Conservation (phyloP, 2,888 invertebrate genomes). For the Polyommatus iphigenia region DNA sequence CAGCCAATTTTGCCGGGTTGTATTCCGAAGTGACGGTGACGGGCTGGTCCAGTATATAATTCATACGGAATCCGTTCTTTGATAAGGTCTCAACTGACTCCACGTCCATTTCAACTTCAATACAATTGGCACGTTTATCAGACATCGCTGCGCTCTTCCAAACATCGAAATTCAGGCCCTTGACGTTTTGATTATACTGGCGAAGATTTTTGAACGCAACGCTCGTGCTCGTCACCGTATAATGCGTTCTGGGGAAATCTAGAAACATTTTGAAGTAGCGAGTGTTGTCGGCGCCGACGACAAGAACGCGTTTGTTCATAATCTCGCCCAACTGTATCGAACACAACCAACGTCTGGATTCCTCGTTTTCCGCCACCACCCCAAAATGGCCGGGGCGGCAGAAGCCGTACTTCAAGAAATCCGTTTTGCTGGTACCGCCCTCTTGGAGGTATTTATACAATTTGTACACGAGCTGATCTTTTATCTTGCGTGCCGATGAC, state of each 20-base stretch:
- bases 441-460: constrained; percentile 59
- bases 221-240: constrained; percentile 37
- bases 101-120: constrained; percentile 58
- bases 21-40: constrained; percentile 49
- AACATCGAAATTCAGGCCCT: constrained; percentile 57
- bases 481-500: constrained; percentile 58
- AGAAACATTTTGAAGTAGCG: constrained; percentile 55
- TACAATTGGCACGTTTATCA: constrained; percentile 29
- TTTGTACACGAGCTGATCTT: constrained; percentile 60
- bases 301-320: constrained; percentile 50
- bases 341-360: constrained; percentile 60
- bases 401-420: constrained; percentile 64
- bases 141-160: constrained; percentile 54
- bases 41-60: constrained; percentile 49
- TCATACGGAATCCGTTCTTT: constrained; percentile 53
- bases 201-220: constrained; percentile 53
- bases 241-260: constrained; percentile 43
- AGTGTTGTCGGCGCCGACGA: constrained; percentile 53
- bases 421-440: constrained; percentile 52
- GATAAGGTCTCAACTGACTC: constrained; percentile 61
- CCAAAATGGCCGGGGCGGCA: constrained; percentile 59
- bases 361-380: constrained; percentile 60
- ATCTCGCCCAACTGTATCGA: constrained; percentile 56
- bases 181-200: constrained; percentile 59
- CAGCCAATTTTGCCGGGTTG: constrained; percentile 47